phyloP scores from a whole-genome alignment of 2,113 vertebrate genomes.

The Pungitius pungitius region DNA sequence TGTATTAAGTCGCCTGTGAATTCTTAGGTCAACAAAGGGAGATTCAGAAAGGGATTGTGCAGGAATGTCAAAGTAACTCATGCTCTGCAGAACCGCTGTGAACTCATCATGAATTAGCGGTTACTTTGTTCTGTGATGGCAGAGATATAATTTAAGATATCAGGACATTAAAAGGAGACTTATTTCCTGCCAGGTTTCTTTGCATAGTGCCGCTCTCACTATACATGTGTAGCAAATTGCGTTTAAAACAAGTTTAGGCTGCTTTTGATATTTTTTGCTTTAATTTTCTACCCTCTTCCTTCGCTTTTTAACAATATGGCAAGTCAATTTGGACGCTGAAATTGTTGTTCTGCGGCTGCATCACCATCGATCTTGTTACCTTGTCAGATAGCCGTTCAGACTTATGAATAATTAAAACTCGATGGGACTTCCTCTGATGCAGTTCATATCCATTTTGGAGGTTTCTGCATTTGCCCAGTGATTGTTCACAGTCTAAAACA shows the following conservation, averaged over 20 bases:
- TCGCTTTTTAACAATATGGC: slow-evolving; percentile 46
- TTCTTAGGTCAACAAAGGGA: not conserved
- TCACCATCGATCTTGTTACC: slow-evolving; percentile 46
- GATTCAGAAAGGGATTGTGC: slow-evolving; percentile 33
- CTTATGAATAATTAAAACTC: slow-evolving; percentile 14
- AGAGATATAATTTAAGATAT: slow-evolving; percentile 52
- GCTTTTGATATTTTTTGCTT: not conserved
- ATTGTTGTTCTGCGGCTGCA: slow-evolving; percentile 52
- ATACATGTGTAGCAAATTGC: not conserved
- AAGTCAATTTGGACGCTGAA: slow-evolving; percentile 53
- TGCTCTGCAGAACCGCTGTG: slow-evolving; percentile 35
- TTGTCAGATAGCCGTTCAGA: slow-evolving; percentile 23
- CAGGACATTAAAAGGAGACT: slow-evolving; percentile 37
- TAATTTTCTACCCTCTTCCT: not conserved
- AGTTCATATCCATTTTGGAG: slow-evolving; percentile 22
- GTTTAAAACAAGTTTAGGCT: not conserved
- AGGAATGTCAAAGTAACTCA: slow-evolving; percentile 34
- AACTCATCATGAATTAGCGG: slow-evolving; percentile 54
- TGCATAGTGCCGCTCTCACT: slow-evolving; percentile 12
- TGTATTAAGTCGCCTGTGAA: slow-evolving; percentile 20
- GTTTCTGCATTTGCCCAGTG: slow-evolving; percentile 7
- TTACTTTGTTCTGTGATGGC: slow-evolving; percentile 53
- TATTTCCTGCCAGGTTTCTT: slow-evolving; percentile 46
- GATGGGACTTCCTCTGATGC: not conserved
- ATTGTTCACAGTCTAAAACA: slow-evolving; percentile 26